phyloP scores from a whole-genome alignment of 1,140 invertebrate genomes.

The Amyelois transitella region DNA sequence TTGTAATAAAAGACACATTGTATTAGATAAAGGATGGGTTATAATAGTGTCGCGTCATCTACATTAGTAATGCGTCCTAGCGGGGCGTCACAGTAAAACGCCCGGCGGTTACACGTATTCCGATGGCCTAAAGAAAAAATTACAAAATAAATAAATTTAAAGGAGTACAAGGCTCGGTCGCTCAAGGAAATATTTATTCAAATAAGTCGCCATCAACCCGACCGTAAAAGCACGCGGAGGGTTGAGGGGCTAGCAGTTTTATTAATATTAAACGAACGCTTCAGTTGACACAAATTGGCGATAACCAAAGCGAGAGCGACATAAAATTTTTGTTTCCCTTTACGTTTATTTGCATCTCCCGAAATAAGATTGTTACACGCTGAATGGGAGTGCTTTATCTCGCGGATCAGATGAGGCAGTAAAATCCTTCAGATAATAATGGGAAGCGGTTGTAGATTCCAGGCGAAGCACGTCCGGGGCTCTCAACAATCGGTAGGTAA shows the following conservation, averaged over 20 bases:
- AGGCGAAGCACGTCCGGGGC: constrained; percentile 6
- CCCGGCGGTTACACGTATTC: constrained; percentile 32
- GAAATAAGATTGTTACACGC: constrained; percentile 25
- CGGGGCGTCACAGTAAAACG: constrained; percentile 44
- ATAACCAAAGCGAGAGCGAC: constrained; percentile 54
- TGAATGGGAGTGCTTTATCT: constrained; percentile 10
- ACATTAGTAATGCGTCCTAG: constrained; percentile 53
- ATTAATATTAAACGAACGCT: constrained; percentile 71
- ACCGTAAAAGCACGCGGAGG: constrained; percentile 63
- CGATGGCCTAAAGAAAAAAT: constrained; percentile 38
- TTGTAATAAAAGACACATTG: constrained; percentile 67
- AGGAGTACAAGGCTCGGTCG: constrained; percentile 31
- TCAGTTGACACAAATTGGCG: constrained; percentile 70
- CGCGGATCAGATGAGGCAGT: constrained; percentile 6
- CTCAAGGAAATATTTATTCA: constrained; percentile 69
- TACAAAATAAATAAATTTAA: constrained; percentile 57
- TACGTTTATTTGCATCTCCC: constrained; percentile 35
- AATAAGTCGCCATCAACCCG: constrained; percentile 68
- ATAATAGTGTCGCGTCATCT: constrained; percentile 65
- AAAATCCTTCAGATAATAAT: constrained; percentile 11
- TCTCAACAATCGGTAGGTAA: constrained; percentile 32
- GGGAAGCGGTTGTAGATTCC: constrained; percentile 10
- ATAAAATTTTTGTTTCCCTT: constrained; percentile 51
- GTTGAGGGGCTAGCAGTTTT: constrained; percentile 62
- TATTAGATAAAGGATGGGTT: constrained; percentile 65